Percentiles rank a stretch among this genome's conserved stretches.
phyloP scores from a whole-genome alignment of 1,140 invertebrate genomes.

The Spodoptera frugiperda region DNA sequence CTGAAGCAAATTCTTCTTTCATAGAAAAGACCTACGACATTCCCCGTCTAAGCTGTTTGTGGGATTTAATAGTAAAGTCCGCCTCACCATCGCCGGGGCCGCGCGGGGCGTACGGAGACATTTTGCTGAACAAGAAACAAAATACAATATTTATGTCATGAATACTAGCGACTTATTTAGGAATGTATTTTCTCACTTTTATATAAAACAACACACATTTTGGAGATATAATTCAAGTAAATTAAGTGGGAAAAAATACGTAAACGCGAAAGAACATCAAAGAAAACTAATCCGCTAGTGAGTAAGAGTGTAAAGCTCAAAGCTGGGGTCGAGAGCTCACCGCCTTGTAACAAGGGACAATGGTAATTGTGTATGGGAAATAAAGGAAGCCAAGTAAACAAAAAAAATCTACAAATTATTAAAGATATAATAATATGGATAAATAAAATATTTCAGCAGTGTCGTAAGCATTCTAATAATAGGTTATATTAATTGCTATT shows the following conservation, averaged over 20 bases:
- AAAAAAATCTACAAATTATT: too few species aligned
- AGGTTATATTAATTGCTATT: too few species aligned
- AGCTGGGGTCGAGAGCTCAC: not conserved
- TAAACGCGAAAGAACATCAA: constrained; percentile 4
- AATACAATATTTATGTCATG: not conserved
- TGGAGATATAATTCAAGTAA: too few species aligned
- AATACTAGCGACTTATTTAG: not conserved
- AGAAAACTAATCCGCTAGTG: constrained; percentile 17
- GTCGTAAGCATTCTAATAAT: too few species aligned
- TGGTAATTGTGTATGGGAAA: too few species aligned
- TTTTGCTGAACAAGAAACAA: not conserved
- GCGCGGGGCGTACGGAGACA: not conserved
- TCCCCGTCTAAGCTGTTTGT: constrained; percentile 2
- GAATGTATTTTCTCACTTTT: not conserved
- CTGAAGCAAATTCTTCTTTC: constrained; percentile 1
- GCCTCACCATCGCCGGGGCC: not conserved
- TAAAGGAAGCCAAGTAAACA: too few species aligned
- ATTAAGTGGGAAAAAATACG: not conserved
- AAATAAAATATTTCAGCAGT: too few species aligned
- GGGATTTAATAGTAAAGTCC: constrained; percentile 12
- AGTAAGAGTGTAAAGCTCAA: constrained; percentile 4
- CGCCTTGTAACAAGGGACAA: not conserved
- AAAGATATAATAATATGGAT: too few species aligned
- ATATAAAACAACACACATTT: too few species aligned
- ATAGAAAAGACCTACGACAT: not conserved